Evolutionary conservation across 2,113 vertebrate genomes (phyloP).

Genomic region (Erythrocebus patas): DNA sequence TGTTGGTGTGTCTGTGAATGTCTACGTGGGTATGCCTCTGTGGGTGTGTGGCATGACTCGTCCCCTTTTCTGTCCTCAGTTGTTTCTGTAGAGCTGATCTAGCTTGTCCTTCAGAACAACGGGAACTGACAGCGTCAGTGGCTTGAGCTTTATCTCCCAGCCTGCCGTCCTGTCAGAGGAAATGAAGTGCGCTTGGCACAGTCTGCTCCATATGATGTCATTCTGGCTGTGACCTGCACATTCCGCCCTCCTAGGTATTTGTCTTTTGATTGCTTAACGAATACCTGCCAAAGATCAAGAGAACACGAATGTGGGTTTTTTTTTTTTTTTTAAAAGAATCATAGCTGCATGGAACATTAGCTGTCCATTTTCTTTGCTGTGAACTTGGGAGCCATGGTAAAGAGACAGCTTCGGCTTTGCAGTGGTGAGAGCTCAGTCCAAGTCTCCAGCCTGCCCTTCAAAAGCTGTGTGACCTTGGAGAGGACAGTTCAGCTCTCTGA

Average conservation of each 20-base stretch:
- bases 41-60: not conserved
- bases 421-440: not conserved
- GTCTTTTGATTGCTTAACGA: conserved; percentile 53
- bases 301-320: not conserved
- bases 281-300: conserved; percentile 34
- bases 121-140: not conserved
- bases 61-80: rapidly evolving
- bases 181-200: conserved; percentile 54
- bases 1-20: not conserved
- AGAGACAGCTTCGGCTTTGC: not conserved
- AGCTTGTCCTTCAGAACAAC: conserved; percentile 27
- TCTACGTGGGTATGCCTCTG: not conserved
- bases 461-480: not conserved
- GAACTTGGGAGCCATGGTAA: not conserved
- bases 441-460: not conserved
- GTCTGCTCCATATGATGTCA: conserved; percentile 51
- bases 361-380: not conserved
- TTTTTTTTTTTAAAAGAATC: not conserved
- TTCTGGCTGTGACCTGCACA: not conserved
- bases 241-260: conserved; percentile 39
- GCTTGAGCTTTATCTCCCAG: conserved; percentile 17
- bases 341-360: rapidly evolving
- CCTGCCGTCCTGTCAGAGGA: conserved; percentile 33
- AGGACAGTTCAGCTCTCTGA: not conserved
- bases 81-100: not conserved